Evolutionary conservation across 2,797 vertebrate genomes (phyloP), one percentile per base, ranked within the genome.

Genomic region (Pelodytes ibericus): DNA sequence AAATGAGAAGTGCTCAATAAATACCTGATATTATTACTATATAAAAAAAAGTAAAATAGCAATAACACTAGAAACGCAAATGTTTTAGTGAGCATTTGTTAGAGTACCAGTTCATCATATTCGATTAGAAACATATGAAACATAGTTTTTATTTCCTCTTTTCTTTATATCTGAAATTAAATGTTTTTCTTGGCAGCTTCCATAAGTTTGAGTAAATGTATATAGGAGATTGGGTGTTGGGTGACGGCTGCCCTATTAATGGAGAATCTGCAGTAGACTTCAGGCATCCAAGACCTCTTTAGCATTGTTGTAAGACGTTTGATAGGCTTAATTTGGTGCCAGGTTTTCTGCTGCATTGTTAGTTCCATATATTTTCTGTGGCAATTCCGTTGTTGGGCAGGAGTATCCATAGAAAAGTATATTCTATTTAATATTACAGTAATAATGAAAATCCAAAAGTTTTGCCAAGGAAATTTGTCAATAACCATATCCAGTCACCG

Each of bases 111-210:
- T 79, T 79, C 77, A 73, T 73, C 77, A 79, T 69, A 79, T 24
- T 69, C 77, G 44, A 79, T 79, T 79, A 73, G 64, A 79, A 79
- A 79, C 77, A 79, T 79, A 79, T 79, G 77, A 79, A 79, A 79
- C 77, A 74, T 79, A 79, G 71, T 73, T 79, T 79, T 79, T 79
- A 73, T 79, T 73, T 79, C 77, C 77, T 79, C 72, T 74, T 79
- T 79, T 69, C 70, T 69, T 63, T 74, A 73, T 74, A 79, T 79
- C 58, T 79, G 47, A 73, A 79, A 72, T 63, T 22, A 71, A 56
- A 69, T 79, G 77, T 79, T 73, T 68, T 79, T 79, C 77, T 79
- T 79, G 77, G 77, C 77, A 79, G 77, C 63, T 79, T 68, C 57
- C 70, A 56, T 53, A 72, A 24, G 51, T 68, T 73, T 73, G 64